phyloP scores from a whole-genome alignment of 2,797 vertebrate species.

The Darevskia nairensis region DNA sequence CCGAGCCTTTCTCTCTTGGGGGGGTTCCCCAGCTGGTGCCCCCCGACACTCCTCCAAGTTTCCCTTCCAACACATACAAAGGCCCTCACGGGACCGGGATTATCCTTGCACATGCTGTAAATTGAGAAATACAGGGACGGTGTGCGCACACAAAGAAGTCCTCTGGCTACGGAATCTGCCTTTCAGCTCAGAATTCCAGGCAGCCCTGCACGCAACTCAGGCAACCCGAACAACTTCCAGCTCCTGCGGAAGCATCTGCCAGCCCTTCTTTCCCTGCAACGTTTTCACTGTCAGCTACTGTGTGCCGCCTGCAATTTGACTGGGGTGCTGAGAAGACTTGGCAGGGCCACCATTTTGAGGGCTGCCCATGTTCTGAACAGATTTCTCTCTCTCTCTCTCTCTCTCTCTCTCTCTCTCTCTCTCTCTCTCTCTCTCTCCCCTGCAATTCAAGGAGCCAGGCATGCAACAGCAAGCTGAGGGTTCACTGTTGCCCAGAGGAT shows the following conservation, averaged over 20 bases:
- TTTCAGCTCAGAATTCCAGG: neutral
- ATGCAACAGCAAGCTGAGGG: slow-evolving; percentile 51
- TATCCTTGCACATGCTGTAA: neutral
- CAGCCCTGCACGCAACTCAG: too few relatives aligned
- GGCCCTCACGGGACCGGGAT: neutral
- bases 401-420: neutral
- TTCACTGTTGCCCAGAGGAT: slow-evolving; percentile 55
- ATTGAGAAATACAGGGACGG: neutral
- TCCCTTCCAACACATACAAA: neutral
- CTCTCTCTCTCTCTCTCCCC: neutral
- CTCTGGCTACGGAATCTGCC: neutral
- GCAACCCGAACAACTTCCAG: neutral
- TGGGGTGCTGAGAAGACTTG: neutral
- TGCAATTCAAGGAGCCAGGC: slow-evolving; percentile 42
- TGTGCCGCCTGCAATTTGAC: neutral
- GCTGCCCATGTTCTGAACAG: neutral
- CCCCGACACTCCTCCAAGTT: too few relatives aligned
- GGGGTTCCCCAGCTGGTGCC: too few relatives aligned
- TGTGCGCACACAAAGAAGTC: too few relatives aligned
- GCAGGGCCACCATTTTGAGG: neutral
- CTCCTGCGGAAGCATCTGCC: neutral
- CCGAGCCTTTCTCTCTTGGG: too few relatives aligned
- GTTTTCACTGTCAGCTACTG: neutral
- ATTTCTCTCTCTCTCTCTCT: neutral
- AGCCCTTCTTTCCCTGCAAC: neutral